Conservation (phyloP, 2,797 vertebrate species). For the Phyllotis vaccarum region DNA sequence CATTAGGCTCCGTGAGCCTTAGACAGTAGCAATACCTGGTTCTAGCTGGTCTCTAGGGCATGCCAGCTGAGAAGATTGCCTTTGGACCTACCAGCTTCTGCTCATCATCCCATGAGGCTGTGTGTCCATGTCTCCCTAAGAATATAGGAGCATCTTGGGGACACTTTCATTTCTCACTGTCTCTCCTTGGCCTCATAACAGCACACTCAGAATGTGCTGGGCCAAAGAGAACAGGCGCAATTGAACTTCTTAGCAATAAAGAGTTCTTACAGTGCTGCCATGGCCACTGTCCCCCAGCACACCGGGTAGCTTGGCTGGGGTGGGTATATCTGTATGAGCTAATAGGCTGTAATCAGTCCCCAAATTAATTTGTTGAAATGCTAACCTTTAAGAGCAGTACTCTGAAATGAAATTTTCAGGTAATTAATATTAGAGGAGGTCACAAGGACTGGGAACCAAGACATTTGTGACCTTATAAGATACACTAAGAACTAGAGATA, state of each 20-base stretch:
- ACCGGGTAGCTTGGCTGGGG: neutral
- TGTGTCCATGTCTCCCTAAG: neutral
- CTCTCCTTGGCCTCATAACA: neutral
- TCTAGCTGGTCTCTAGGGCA: neutral
- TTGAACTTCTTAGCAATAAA: neutral
- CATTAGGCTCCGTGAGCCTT: rapidly evolving
- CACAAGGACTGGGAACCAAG: neutral
- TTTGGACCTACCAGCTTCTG: neutral
- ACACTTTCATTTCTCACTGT: neutral
- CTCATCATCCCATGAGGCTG: rapidly evolving
- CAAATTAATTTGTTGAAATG: neutral
- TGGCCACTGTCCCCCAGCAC: neutral
- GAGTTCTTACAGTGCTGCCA: neutral
- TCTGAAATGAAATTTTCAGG: neutral
- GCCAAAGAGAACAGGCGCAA: neutral
- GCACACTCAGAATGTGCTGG: neutral
- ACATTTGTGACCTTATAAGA: neutral
- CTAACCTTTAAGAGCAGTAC: neutral
- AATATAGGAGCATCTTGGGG: too few species aligned
- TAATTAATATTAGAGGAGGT: neutral
- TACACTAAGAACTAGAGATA: neutral
- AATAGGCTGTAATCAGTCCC: neutral
- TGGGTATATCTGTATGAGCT: neutral
- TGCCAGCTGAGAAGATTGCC: neutral
- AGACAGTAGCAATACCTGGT: neutral